Evolutionary conservation across 2,888 invertebrate species (phyloP), one percentile per base, ranked within the genome.

Genomic region (Gisinianus flammeolus): DNA sequence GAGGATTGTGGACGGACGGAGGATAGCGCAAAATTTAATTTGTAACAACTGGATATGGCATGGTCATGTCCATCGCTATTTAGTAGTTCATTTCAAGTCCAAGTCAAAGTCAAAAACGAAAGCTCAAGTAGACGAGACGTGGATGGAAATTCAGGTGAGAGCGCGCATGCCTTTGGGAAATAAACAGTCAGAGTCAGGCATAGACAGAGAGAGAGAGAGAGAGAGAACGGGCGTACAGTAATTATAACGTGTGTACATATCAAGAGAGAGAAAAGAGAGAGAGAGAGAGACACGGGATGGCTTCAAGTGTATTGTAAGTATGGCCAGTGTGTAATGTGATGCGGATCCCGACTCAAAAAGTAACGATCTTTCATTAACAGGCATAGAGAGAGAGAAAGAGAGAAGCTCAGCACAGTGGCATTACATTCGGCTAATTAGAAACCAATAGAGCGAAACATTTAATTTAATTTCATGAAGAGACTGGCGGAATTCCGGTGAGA

Each of bases 401-500:
- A 44, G 52, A 10, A 19, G 31, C 31, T n/a, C 31, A 67, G 67
- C 33, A 67, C 19, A 12, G 62, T 44, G n/a, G 68, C 67, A 76
- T 76, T 76, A 76, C 76, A 76, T 67, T 68, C 67, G 66, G 44
- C 76, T 76, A 76, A 76, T 76, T 76, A 76, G 76, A 76, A 76
- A 76, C 76, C 76, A 76, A 76, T 76, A 76, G 76, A 76, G 76
- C 76, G 76, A 76, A 76, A 76, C 76, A 76, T 76, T 76, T 76
- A 76, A 76, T 76, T 76, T 72, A 72, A 52, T 58, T 72, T 72
- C 35, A 35, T 44, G 66, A 33, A 28, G 31, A 31, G 68, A 73
- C 73, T 78, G 78, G 64, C 78, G 78, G 78, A 78, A 78, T 72
- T 73, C 72, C 78, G 78, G 72, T 67, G 78, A 78, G 78, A 44